Base-by-base conservation (phyloP, 2,888 invertebrate genomes). In the Apodemia hepburni region DNA sequence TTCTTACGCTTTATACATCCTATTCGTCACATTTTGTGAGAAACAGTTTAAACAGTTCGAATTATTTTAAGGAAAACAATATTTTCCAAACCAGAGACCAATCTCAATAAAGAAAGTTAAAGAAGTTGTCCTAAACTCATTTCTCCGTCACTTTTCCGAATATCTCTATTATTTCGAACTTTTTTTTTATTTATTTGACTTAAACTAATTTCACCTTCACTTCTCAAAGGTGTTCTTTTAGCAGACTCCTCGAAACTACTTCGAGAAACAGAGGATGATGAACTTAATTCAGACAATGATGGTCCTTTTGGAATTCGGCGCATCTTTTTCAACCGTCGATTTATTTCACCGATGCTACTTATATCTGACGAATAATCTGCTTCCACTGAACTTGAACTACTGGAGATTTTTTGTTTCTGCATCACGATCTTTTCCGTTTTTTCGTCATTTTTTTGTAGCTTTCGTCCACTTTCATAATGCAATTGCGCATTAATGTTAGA, bases 281-380 rank as follows among this genome's bases (percentile, higher is more conserved):
- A 79, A 70, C 83, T 83, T 12, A 82, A 80, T 59, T 85, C 87
- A 1, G 85, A 83, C 65, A 80, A 68, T 12, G 81, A 73, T 3
- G 73, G 66, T 15, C 79, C 68, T 68, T 73, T 77, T 63, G 65
- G 75, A 65, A 76, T 80, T 12, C 67, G 72, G 15, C 78, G 63
- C 61, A 70, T 79, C 64, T 72, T 79, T 67, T 77, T 83, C n/a
- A 82, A 68, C 64, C 73, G 77, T 18, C 75, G 69, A 65, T 75
- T 85, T 2, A 90, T 74, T 76, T 91, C 88, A 22, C 91, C 91
- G 68, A 89, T 77, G 70, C 91, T 91, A 68, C 87, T 88, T n/a
- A 90, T 74, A 66, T 89, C 90, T 47, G 90, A 86, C 1, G 88
- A 87, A 4, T 82, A 82, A 66, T 79, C 79, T n/a, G 77, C 84